A percentile compares a stretch with the other conserved stretches of the same genome.
Evolutionary conservation across 1,140 invertebrate genomes (phyloP).

Genomic region (Pinna nobilis): DNA sequence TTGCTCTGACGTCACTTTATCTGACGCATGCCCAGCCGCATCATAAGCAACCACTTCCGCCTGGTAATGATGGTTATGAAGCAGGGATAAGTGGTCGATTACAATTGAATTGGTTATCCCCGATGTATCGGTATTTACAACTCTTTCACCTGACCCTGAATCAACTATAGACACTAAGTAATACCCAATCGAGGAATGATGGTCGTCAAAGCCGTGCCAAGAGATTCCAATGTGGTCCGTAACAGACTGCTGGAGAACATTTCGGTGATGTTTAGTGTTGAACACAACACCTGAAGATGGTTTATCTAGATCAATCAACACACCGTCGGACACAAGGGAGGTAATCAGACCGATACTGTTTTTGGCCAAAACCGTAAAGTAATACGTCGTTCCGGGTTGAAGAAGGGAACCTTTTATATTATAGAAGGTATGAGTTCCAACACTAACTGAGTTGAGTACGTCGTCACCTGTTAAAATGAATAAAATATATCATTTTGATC

Average conservation of each 20-base stretch:
- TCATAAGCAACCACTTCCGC: not conserved
- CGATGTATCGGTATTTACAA: not conserved
- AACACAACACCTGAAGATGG: slow-evolving; percentile 45
- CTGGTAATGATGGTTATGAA: not conserved
- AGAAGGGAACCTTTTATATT: too few relatives aligned
- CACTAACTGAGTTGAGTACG: too few relatives aligned
- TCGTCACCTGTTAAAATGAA: too few relatives aligned
- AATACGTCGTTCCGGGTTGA: slow-evolving; percentile 31
- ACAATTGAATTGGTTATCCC: not conserved
- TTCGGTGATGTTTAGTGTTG: slow-evolving; percentile 35
- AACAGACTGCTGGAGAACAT: slow-evolving; percentile 20
- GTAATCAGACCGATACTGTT: slow-evolving; percentile 23
- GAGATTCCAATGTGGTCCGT: slow-evolving; percentile 29
- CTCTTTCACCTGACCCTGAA: not conserved
- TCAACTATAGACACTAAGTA: slow-evolving; percentile 18
- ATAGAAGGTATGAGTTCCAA: too few relatives aligned
- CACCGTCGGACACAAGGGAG: slow-evolving; percentile 41
- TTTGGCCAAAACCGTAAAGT: slow-evolving; percentile 26
- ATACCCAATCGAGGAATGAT: slow-evolving; percentile 36
- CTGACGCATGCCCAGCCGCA: not conserved
- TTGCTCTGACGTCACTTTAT: not conserved
- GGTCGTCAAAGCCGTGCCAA: slow-evolving; percentile 55
- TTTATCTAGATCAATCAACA: slow-evolving; percentile 40
- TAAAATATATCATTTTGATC: too few relatives aligned
- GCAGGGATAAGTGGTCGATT: not conserved